These are phyloP conservation scores for Prinia subflava DNA, from an alignment of 2,113 vertebrate species.

Conservation along the genomic window DNA sequence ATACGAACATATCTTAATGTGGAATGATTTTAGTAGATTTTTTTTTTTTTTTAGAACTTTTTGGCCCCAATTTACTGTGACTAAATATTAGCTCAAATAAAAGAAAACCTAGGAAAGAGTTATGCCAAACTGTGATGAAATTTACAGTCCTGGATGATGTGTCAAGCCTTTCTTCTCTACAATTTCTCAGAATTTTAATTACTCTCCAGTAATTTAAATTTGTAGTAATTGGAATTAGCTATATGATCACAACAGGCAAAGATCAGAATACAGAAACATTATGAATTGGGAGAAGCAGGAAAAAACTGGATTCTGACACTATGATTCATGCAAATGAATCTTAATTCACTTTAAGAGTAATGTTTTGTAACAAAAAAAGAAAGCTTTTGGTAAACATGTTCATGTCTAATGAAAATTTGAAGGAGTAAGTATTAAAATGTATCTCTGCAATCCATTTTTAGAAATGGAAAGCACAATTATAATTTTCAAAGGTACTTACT, in stretches of 20 bases:
- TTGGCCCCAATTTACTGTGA: neutral
- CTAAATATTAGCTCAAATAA: neutral
- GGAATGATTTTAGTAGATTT: neutral
- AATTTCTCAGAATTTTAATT: neutral
- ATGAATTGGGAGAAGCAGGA: neutral
- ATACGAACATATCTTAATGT: neutral
- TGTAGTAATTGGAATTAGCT: neutral
- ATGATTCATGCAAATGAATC: neutral
- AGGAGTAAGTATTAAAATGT: neutral
- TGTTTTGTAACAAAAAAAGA: neutral
- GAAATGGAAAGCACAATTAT: neutral
- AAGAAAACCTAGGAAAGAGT: neutral
- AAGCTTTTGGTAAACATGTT: neutral
- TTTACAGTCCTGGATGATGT: neutral
- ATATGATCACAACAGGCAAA: neutral
- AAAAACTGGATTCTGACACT: neutral
- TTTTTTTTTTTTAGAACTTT: neutral
- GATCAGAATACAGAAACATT: neutral
- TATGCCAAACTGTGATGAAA: neutral
- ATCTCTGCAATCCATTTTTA: neutral
- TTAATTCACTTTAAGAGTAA: neutral
- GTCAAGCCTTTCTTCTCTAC: neutral
- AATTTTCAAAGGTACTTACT: slow-evolving; percentile 73
- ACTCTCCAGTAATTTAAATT: neutral
- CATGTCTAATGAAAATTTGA: neutral